Base-by-base conservation (phyloP, 1,140 invertebrate species). In the Adoxophyes honmai region DNA sequence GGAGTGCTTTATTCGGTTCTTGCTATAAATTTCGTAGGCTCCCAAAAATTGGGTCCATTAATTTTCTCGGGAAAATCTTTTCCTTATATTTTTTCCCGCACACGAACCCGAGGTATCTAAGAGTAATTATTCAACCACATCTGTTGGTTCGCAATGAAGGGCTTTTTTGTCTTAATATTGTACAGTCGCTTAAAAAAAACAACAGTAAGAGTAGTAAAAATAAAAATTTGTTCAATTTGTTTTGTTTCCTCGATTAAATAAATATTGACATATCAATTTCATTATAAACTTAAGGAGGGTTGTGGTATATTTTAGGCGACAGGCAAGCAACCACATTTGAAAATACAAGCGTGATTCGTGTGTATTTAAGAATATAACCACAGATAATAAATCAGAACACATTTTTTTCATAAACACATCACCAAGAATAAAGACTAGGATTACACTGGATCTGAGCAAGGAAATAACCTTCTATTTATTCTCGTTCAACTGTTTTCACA, bases 71-170 rank as follows among this genome's bases (percentile, higher is more conserved):
- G 18, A 48, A 48, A 48, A 48, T 48, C 42, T 48, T 48, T 48
- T 48, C 42, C 42, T 48, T 48, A 48, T 48, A 48, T 48, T 48
- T 48, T 48, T 10, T 38, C 55, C 38, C 42, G 2, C 38, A 44
- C 36, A n/a, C 34, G 53, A 38, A 56, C 48, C 53, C 54, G 34
- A 18, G 13, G 54, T 60, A 53, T 39, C 39, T 38, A 52, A 36
- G 57, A 38, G 60, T 66, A 70, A 70, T 70, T 66, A 70, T 66
- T 70, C 67, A 65, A 54, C 42, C 42, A 65, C 78, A 77, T 73
- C 74, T 77, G 74, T 60, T 68, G 62, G 42, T 74, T 74, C 68
- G 57, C 75, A 77, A 68, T 60, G 63, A 57, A 60, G 66, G 65
- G 66, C 60, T 54, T 60, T 66, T 68, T 68, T 70, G 59, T 59